These are phyloP conservation scores for Calliphora vicina DNA, from an alignment of 1,140 invertebrate species.

Conservation along the genomic window DNA sequence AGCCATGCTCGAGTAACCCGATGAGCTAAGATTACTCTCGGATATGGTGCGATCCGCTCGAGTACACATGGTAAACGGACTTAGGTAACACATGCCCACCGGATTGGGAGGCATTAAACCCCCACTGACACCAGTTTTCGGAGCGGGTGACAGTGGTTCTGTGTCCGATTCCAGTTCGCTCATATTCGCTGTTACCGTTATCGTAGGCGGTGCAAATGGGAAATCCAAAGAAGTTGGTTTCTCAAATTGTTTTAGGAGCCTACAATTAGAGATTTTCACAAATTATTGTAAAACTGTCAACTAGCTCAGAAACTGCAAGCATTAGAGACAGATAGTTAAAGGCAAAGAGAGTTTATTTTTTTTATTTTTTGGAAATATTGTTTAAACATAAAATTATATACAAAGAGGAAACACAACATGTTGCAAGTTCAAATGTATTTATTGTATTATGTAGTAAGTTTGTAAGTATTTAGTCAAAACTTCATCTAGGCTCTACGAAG, in stretches of 20 bases:
- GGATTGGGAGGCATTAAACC: slow-evolving; percentile 59
- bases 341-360: neutral
- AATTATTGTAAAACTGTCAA: neutral
- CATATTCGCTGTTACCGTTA: slow-evolving; percentile 77
- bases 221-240: slow-evolving; percentile 72
- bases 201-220: slow-evolving; percentile 72
- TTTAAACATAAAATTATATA: slow-evolving; percentile 7
- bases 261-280: slow-evolving; percentile 7
- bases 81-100: slow-evolving; percentile 75
- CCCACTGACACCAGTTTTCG: slow-evolving; percentile 43
- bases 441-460: neutral
- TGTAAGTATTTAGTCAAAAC: neutral
- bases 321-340: neutral
- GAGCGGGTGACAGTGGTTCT: slow-evolving; percentile 70
- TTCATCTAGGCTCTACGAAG: slow-evolving; percentile 8
- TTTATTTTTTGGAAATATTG: neutral
- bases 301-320: neutral
- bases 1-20: slow-evolving; percentile 84
- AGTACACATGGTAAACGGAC: slow-evolving; percentile 76
- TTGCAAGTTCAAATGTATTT: neutral
- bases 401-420: slow-evolving; percentile 32
- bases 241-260: slow-evolving; percentile 66
- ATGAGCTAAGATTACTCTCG: slow-evolving; percentile 81
- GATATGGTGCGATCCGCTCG: slow-evolving; percentile 76
- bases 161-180: slow-evolving; percentile 77